phyloP scores from a whole-genome alignment of 1,140 invertebrate genomes.

The Drosophila burlai region DNA sequence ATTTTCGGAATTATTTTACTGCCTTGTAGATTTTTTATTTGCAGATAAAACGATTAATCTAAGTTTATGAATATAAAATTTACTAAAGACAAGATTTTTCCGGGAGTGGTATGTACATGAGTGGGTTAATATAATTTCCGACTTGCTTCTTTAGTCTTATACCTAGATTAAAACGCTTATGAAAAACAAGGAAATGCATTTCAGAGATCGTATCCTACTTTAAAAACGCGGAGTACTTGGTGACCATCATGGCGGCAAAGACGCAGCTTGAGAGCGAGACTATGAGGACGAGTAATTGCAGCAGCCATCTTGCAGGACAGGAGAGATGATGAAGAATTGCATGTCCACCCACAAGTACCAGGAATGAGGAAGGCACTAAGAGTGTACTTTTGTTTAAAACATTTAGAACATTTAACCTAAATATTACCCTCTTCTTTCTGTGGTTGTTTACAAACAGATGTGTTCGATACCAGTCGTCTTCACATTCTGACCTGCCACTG shows the following conservation, averaged over 20 bases:
- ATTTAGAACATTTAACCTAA: no score
- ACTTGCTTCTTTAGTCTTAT: no score
- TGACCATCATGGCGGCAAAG: constrained; percentile 53
- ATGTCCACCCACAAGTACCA: constrained; percentile 96
- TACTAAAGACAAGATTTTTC: no score
- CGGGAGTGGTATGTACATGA: constrained; percentile 42
- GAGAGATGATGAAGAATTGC: constrained; percentile 92
- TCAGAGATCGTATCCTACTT: constrained; percentile 13
- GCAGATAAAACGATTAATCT: neutral
- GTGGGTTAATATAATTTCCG: constrained; percentile 17
- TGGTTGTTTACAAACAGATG: constrained; percentile 58
- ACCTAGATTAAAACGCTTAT: no score
- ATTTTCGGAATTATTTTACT: neutral
- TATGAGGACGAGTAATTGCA: constrained; percentile 36
- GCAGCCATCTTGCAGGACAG: constrained; percentile 86
- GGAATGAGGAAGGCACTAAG: constrained; percentile 93
- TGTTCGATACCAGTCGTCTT: constrained; percentile 47
- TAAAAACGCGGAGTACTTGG: constrained; percentile 15
- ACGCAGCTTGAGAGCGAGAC: constrained; percentile 41
- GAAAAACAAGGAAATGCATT: no score
- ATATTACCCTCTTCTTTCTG: constrained; percentile 1
- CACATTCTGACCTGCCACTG: constrained; percentile 55
- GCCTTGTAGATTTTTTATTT: neutral
- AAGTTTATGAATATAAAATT: no score
- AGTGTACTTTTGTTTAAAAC: constrained; percentile 26